Evolutionary conservation across 2,113 vertebrate genomes (phyloP).

Genomic region (Lucifuga dentata): DNA sequence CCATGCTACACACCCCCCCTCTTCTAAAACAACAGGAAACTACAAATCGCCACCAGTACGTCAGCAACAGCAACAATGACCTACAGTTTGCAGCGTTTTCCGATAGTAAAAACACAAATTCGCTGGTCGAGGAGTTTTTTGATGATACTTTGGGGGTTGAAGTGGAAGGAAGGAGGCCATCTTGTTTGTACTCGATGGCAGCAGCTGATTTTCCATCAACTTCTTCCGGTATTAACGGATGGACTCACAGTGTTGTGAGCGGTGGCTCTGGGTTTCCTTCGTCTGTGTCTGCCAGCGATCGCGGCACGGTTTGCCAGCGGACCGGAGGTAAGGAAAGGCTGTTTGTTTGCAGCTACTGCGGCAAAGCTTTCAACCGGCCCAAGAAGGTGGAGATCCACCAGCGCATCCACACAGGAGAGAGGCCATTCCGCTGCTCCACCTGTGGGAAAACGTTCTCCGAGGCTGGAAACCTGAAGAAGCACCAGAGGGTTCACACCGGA

Average conservation of each 20-base stretch:
- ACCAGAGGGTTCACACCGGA: conserved; percentile 81
- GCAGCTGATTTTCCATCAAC: conserved; percentile 49
- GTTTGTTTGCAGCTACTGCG: conserved; percentile 79
- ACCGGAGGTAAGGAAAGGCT: conserved; percentile 70
- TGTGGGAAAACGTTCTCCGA: conserved; percentile 81
- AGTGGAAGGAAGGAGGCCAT: conserved; percentile 18
- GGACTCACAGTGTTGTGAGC: conserved; percentile 3
- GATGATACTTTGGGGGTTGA: conserved; percentile 29
- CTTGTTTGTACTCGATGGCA: conserved; percentile 50
- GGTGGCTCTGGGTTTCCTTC: neutral
- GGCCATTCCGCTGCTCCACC: conserved; percentile 78
- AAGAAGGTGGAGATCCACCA: conserved; percentile 84
- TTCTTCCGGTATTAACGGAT: conserved; percentile 46
- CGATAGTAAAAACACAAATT: conserved; percentile 52
- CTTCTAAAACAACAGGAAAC: conserved; percentile 28
- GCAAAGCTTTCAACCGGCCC: conserved; percentile 81
- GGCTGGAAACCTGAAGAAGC: conserved; percentile 81
- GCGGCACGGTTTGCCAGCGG: conserved; percentile 16
- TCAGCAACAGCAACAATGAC: conserved; percentile 44
- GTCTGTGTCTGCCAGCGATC: conserved; percentile 7
- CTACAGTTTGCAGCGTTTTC: conserved; percentile 66
- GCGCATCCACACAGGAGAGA: conserved; percentile 81
- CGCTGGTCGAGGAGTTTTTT: conserved; percentile 59
- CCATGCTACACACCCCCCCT: conserved; percentile 16
- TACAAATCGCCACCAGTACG: conserved; percentile 30